phyloP scores from a whole-genome alignment of 2,113 vertebrate species.

The Datnioides undecimradiatus region DNA sequence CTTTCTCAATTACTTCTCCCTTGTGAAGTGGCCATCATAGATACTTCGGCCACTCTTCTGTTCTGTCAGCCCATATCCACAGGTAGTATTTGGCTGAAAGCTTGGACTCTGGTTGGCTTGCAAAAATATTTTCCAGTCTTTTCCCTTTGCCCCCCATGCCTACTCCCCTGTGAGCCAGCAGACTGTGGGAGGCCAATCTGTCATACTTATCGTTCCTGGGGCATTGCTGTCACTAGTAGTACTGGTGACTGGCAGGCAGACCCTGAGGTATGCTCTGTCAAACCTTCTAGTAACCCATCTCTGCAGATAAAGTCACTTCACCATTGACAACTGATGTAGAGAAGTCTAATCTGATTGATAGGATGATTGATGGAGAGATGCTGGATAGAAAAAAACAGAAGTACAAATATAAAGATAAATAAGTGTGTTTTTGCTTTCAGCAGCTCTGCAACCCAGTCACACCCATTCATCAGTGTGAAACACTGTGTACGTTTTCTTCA shows the following conservation, averaged over 20 bases:
- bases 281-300: conserved; percentile 25
- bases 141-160: conserved; percentile 18
- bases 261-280: conserved; percentile 7
- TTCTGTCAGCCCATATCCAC: conserved; percentile 5
- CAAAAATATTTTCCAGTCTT: conserved; percentile 51
- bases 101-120: conserved; percentile 17
- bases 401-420: conserved; percentile 30
- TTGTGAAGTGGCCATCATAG: conserved; percentile 9
- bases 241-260: conserved; percentile 43
- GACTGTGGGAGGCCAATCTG: conserved; percentile 64
- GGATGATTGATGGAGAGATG: background rate
- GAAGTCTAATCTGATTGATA: conserved; percentile 28
- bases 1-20: conserved; percentile 24
- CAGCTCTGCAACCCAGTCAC: background rate
- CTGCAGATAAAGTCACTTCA: conserved; percentile 35
- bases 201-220: conserved; percentile 56
- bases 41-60: conserved; percentile 20
- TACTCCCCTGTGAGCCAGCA: conserved; percentile 32
- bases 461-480: conserved; percentile 18
- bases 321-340: conserved; percentile 27
- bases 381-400: background rate
- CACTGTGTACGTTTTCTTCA: conserved; percentile 19
- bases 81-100: conserved; percentile 29
- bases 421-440: conserved; percentile 9
- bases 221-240: conserved; percentile 35